Conservation (phyloP, 2,113 vertebrate genomes). For the Oreotrochilus melanogaster region DNA sequence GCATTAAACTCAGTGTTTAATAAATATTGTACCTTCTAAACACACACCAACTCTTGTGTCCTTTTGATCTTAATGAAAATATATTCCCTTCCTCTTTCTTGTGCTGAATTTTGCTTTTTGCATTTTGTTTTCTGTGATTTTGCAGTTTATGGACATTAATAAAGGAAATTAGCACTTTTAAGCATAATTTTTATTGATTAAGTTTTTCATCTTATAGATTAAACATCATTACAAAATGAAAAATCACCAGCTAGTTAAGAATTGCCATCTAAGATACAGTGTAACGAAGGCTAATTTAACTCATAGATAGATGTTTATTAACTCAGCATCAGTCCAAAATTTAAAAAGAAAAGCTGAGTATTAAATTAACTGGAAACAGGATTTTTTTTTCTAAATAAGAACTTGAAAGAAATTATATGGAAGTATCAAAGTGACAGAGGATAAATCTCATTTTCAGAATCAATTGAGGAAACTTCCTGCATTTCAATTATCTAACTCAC, state of each 20-base stretch:
- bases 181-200: background rate
- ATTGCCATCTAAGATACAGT: background rate
- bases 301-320: background rate
- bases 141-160: background rate
- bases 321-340: background rate
- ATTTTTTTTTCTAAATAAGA: background rate
- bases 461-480: background rate
- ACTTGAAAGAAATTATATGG: background rate
- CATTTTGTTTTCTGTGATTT: background rate
- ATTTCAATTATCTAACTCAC: background rate
- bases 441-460: background rate
- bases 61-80: background rate
- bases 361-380: background rate
- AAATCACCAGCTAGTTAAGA: background rate
- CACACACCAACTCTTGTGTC: background rate
- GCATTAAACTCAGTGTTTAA: background rate
- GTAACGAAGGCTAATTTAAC: background rate
- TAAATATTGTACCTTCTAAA: background rate
- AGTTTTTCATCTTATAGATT: background rate
- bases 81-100: background rate
- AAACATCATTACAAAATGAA: background rate
- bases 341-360: background rate
- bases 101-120: background rate
- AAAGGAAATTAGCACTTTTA: background rate
- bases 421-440: background rate